Conservation (phyloP, 64 coral and sea anemone genomes). For the Stichodactyla helianthus region DNA sequence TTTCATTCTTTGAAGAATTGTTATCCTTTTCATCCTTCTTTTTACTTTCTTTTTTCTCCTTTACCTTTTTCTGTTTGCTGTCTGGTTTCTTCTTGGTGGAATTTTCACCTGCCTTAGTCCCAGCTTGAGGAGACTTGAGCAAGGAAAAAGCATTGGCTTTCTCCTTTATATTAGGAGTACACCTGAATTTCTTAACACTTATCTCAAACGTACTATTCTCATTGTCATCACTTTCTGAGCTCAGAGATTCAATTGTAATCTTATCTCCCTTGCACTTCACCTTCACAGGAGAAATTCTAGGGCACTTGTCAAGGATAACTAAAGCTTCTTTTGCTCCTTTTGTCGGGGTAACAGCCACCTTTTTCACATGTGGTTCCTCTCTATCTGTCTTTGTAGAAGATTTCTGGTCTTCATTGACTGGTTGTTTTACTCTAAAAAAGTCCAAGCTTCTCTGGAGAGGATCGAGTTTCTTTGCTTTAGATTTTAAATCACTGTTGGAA, state of each 20-base stretch:
- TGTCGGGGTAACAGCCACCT: neutral
- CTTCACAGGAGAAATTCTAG: conserved; percentile 11
- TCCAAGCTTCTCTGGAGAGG: conserved; percentile 41
- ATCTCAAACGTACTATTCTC: neutral
- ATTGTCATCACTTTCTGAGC: conserved; percentile 10
- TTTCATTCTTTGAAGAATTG: neutral
- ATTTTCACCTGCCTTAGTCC: neutral
- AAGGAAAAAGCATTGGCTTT: conserved; percentile 3
- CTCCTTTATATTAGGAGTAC: neutral
- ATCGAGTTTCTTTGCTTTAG: conserved; percentile 27
- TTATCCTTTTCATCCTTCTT: neutral
- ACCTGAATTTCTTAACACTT: neutral
- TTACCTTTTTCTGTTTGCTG: neutral
- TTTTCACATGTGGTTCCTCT: neutral
- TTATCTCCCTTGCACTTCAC: neutral
- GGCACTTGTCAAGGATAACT: conserved; percentile 1
- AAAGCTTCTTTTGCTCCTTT: conserved; percentile 7
- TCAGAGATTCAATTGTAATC: neutral
- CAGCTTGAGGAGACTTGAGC: neutral
- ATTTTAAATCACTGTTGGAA: neutral
- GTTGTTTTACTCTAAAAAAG: conserved; percentile 22
- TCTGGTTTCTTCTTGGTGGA: conserved; percentile 23
- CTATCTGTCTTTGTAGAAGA: neutral
- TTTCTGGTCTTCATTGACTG: neutral
- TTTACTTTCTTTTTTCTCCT: neutral